phyloP scores from a whole-genome alignment of 2,888 invertebrate species.

The Heliconius erato region DNA sequence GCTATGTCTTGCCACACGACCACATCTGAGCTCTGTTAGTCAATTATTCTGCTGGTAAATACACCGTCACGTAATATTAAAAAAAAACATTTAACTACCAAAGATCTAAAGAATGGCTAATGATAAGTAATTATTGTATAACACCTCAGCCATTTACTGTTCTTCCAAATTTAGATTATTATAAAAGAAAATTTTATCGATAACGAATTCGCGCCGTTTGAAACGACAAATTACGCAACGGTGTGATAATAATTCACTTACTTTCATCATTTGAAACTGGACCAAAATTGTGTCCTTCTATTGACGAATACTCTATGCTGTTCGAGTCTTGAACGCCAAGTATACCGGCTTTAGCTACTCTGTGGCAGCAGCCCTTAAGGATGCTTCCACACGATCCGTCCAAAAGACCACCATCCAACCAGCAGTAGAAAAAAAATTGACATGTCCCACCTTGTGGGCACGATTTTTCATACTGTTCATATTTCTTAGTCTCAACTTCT shows the following conservation, averaged over 20 bases:
- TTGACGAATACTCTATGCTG: slow-evolving; percentile 87
- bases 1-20: slow-evolving; percentile 84
- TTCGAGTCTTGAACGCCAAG: slow-evolving; percentile 88
- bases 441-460: slow-evolving; percentile 92
- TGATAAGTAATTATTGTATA: slow-evolving; percentile 21
- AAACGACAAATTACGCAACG: slow-evolving; percentile 52
- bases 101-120: background rate
- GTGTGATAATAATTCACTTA: slow-evolving; percentile 82
- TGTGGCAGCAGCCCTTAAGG: slow-evolving; percentile 94
- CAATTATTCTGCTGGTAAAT: slow-evolving; percentile 55
- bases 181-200: slow-evolving; percentile 6
- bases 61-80: slow-evolving; percentile 66
- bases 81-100: background rate
- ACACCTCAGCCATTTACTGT: slow-evolving; percentile 7
- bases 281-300: slow-evolving; percentile 89
- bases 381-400: slow-evolving; percentile 94
- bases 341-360: slow-evolving; percentile 88
- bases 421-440: slow-evolving; percentile 96
- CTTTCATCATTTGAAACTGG: slow-evolving; percentile 92
- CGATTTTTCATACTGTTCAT: slow-evolving; percentile 77
- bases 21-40: slow-evolving; percentile 84
- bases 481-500: slow-evolving; percentile 52
- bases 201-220: slow-evolving; percentile 34
- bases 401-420: slow-evolving; percentile 94
- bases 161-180: slow-evolving; percentile 25